Conservation (phyloP, 2,113 vertebrate genomes). For the Marmota monax region DNA sequence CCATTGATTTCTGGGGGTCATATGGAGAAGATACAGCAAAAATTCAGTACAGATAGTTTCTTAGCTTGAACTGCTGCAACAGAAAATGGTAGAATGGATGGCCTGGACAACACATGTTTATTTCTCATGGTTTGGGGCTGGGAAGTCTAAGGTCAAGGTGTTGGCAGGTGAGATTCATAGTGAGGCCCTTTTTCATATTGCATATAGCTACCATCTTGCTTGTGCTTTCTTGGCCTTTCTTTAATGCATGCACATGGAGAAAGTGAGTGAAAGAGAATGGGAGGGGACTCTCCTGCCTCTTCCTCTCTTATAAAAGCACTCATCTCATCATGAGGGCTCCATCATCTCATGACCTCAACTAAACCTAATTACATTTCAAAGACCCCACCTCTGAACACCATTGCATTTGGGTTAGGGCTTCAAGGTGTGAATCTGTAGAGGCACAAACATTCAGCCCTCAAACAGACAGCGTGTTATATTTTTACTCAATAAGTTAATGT, state of each 20-base stretch:
- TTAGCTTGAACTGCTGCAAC: background rate
- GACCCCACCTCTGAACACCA: background rate
- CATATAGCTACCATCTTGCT: background rate
- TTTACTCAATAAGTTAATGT: background rate
- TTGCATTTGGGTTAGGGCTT: background rate
- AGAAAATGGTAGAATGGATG: background rate
- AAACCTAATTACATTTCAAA: background rate
- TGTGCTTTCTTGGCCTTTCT: background rate
- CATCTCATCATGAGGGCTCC: background rate
- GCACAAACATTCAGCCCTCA: background rate
- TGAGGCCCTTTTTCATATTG: background rate
- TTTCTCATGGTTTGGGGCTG: background rate
- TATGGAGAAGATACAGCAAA: constrained; percentile 12
- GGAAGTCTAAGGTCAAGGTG: background rate
- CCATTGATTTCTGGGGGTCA: background rate
- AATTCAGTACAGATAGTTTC: background rate
- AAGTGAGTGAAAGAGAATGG: background rate
- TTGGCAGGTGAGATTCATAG: background rate
- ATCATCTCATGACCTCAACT: background rate
- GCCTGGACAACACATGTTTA: background rate
- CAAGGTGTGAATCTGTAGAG: background rate
- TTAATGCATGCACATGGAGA: background rate
- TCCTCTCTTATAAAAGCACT: background rate
- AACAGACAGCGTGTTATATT: background rate
- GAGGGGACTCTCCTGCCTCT: background rate